Base-by-base conservation (phyloP, 1,140 invertebrate species). In the Pachyrhynchus sulphureomaculatus region DNA sequence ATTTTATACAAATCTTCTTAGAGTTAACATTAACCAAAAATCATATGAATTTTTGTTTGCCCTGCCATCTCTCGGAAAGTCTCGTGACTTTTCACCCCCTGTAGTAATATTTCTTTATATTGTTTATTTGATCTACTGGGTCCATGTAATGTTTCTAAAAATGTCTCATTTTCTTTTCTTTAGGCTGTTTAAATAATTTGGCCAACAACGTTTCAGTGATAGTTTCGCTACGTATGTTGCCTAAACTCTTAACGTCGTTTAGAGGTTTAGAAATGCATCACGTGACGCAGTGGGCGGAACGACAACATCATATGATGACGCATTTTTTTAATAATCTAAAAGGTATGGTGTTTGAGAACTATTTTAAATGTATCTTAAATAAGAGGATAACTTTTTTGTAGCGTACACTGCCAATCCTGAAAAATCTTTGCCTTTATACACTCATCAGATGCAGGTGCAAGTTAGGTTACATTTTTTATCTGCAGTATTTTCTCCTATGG, bases 211-310 rank as follows among this genome's bases (percentile, higher is more conserved):
- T 83, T 86, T 95, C 92, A 52, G 91, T 96, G 0, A 89, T 94
- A 0, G 87, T 96, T 0, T 95, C 93, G 5, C 76, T 97, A 51
- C 82, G 93, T 24, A 76, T 97, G 23, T 75, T 98, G 41, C 93
- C 93, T 4, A 96, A 96, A 73, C 76, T 98, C 23, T 87, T 98
- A 56, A 89, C 88, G 4, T 96, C 93, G 37, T 96, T 96, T 76
- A 83, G 92, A 0, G 89, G 88, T 9, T 84, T 89, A 77, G 89
- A 91, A 71, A 90, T 89, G 68, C 88, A 90, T 74, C 81, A 90
- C 76, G 80, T 92, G 61, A 91, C 90, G 0, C 84, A 90, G 69
- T 96, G 92, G 92, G 92, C 93, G 2, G 93, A 96, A 70, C 84
- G 87, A 33, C 89, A 95, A 66, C 86, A 92, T 69, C 83, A 88